Percentiles rank a stretch among this genome's conserved stretches.
phyloP scores from a whole-genome alignment of 2,113 vertebrate genomes.

The Phylloscopus whistleri region DNA sequence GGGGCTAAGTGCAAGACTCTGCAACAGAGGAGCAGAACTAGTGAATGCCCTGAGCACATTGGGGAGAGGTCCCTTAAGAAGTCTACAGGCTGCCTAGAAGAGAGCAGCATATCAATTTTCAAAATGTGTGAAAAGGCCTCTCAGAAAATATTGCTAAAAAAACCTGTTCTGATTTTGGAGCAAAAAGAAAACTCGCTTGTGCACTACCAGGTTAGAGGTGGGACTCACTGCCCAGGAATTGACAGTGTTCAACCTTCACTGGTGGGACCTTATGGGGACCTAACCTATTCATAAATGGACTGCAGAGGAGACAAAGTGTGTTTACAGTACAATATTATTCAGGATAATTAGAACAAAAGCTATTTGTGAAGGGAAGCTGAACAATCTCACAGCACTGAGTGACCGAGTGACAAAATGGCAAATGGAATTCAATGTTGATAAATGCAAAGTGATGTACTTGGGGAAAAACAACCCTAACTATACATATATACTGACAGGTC shows the following conservation, averaged over 20 bases:
- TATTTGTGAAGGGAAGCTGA: constrained; percentile 11
- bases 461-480: constrained; percentile 7
- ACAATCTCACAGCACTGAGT: not conserved
- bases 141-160: not conserved
- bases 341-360: constrained; percentile 38
- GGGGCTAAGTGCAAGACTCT: not conserved
- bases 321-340: not conserved
- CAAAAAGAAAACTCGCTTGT: not conserved
- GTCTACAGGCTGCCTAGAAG: not conserved
- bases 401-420: constrained; percentile 23
- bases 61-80: not conserved
- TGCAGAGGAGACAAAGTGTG: not conserved
- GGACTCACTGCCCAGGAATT: not conserved
- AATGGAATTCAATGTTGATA: constrained; percentile 38
- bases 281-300: not conserved
- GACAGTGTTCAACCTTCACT: not conserved
- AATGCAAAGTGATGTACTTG: constrained; percentile 39
- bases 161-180: not conserved
- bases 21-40: not conserved
- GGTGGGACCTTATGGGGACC: not conserved
- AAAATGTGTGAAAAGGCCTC: not conserved
- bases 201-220: not conserved
- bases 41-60: not conserved
- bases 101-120: not conserved
- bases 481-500: constrained; percentile 20